phyloP scores from a whole-genome alignment of 2,113 vertebrate genomes.

The Mungos mungo region DNA sequence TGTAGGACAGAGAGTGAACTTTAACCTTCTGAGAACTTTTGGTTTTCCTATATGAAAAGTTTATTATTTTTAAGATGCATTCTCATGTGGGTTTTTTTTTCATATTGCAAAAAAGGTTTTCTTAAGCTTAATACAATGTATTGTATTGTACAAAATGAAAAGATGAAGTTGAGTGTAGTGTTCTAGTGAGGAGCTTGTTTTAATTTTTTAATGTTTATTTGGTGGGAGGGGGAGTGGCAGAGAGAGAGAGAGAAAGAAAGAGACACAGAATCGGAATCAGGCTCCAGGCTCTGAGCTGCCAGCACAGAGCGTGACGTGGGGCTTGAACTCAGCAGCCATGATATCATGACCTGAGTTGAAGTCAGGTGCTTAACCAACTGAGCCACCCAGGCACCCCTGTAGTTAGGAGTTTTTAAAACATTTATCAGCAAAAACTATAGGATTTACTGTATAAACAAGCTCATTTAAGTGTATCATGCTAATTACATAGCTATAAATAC shows the following conservation, averaged over 20 bases:
- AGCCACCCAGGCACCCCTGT: background rate
- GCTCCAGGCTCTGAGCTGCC: too few relatives aligned
- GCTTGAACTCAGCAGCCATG: too few relatives aligned
- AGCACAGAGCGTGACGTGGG: too few relatives aligned
- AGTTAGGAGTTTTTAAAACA: slow-evolving; percentile 27
- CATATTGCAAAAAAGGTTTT: slow-evolving; percentile 6
- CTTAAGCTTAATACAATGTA: slow-evolving; percentile 31
- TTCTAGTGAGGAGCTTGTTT: slow-evolving; percentile 1
- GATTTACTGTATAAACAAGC: slow-evolving; percentile 55
- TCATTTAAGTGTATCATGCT: slow-evolving; percentile 43
- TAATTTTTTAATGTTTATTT: too few relatives aligned
- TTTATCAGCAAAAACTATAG: slow-evolving; percentile 35
- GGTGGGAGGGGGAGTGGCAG: too few relatives aligned
- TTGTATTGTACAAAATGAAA: slow-evolving; percentile 2
- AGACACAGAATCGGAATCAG: too few relatives aligned
- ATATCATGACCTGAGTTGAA: too few relatives aligned
- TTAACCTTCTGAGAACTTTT: slow-evolving; percentile 29
- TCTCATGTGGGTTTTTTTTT: background rate
- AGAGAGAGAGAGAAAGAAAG: too few relatives aligned
- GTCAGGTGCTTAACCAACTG: too few relatives aligned
- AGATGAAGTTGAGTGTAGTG: background rate
- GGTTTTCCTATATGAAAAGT: background rate
- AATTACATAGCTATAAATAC: slow-evolving; percentile 43
- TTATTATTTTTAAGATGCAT: slow-evolving; percentile 4
- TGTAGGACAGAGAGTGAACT: background rate